Percentiles rank a stretch among this genome's conserved stretches.
Evolutionary conservation across 1,140 invertebrate genomes (phyloP).

Genomic region (Drosophila novamexicana): DNA sequence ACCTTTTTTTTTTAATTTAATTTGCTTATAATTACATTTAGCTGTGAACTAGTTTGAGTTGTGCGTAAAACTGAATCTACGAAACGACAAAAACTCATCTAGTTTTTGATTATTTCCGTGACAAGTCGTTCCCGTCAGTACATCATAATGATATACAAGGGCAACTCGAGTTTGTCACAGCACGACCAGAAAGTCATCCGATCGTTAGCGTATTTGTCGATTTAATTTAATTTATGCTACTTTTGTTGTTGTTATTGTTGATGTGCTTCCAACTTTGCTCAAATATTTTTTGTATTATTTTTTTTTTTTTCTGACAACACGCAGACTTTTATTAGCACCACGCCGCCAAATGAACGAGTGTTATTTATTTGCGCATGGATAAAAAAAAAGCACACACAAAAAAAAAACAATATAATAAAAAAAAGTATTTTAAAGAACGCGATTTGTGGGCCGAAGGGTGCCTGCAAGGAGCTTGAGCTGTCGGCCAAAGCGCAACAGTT

Average conservation of each 20-base stretch:
- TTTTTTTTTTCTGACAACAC: conserved; percentile 51
- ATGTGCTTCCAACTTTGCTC: not conserved
- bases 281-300: conserved; percentile 18
- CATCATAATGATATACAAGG: conserved; percentile 12
- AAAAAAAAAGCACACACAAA: not conserved
- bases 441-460: no score
- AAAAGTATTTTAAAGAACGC: no score
- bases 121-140: not conserved
- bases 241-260: not conserved
- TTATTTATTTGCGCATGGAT: conserved; percentile 23
- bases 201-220: conserved; percentile 45
- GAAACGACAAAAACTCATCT: not conserved
- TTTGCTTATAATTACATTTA: not conserved
- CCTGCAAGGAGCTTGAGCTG: not conserved
- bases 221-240: conserved; percentile 46
- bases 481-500: conserved; percentile 34
- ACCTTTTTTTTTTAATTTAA: not conserved
- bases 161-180: conserved; percentile 1
- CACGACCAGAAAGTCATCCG: conserved; percentile 8
- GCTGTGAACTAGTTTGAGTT: not conserved
- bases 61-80: not conserved
- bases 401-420: not conserved
- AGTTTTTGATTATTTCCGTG: not conserved
- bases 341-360: conserved; percentile 43
- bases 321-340: conserved; percentile 66